Percentiles rank a stretch among this genome's conserved stretches.
phyloP scores from a whole-genome alignment of 1,140 invertebrate species.

The Maconellicoccus hirsutus region DNA sequence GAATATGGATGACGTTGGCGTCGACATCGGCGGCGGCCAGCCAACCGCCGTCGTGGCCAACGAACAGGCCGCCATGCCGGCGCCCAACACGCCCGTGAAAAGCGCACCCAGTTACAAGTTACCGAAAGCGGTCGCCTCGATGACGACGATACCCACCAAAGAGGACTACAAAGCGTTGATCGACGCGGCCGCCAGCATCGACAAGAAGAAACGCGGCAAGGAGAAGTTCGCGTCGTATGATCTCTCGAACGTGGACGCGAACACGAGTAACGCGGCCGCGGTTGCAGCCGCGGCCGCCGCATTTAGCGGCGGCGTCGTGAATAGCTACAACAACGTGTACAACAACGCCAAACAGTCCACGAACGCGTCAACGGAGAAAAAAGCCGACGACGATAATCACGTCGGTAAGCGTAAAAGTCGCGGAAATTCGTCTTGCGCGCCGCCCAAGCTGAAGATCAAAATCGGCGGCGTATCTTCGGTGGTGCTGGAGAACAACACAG shows the following conservation, averaged over 20 bases:
- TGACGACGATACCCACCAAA: constrained; percentile 68
- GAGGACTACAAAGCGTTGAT: constrained; percentile 63
- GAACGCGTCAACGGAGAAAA: background rate
- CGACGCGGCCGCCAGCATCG: constrained; percentile 52
- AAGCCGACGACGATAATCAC: constrained; percentile 23
- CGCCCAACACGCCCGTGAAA: constrained; percentile 27
- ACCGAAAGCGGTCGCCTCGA: constrained; percentile 73
- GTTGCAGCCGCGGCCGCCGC: constrained; percentile 15
- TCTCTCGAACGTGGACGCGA: constrained; percentile 28
- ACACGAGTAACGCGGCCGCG: constrained; percentile 28
- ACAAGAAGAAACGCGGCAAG: constrained; percentile 50
- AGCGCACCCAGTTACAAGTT: constrained; percentile 33
- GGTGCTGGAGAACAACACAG: constrained; percentile 57
- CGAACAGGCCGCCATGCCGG: background rate
- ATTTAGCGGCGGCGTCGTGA: background rate
- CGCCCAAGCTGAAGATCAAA: constrained; percentile 74
- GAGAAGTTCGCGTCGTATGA: constrained; percentile 34
- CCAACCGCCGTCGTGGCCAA: background rate
- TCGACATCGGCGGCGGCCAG: constrained; percentile 35
- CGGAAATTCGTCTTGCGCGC: constrained; percentile 30
- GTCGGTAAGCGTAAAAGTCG: constrained; percentile 7
- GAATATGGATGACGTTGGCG: constrained; percentile 58
- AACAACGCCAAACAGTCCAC: background rate
- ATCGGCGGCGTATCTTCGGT: constrained; percentile 40
- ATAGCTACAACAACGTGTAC: background rate